These are phyloP conservation scores for Gambusia affinis DNA, from an alignment of 2,113 vertebrate genomes.

Conservation along the genomic window DNA sequence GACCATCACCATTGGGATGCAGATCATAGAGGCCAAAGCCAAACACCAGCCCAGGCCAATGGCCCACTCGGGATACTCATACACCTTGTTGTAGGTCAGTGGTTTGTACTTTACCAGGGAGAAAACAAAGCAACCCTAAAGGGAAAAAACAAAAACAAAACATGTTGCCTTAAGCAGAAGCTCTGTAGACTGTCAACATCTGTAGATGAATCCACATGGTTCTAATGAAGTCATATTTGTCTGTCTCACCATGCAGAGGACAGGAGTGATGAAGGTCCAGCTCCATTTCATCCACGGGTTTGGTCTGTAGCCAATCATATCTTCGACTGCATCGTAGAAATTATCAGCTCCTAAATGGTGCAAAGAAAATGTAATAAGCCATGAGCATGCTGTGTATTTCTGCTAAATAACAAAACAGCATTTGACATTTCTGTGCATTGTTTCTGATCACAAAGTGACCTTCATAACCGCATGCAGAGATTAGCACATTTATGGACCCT, in stretches of 20 bases:
- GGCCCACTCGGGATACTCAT: conserved; percentile 94
- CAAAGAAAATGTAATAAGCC: not conserved
- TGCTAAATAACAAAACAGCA: not conserved
- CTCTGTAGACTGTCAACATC: not conserved
- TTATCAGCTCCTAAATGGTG: conserved; percentile 89
- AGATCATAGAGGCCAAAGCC: conserved; percentile 95
- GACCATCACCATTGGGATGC: conserved; percentile 93
- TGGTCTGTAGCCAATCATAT: conserved; percentile 99
- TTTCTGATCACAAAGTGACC: conserved; percentile 21
- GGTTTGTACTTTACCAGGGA: conserved; percentile 96
- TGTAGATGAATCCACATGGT: not conserved
- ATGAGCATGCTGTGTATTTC: not conserved
- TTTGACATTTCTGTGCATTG: not conserved
- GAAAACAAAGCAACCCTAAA: conserved; percentile 95
- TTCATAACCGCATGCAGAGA: not conserved
- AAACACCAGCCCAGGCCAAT: conserved; percentile 94
- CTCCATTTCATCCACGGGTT: conserved; percentile 99
- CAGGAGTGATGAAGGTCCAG: conserved; percentile 94
- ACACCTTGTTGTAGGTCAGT: conserved; percentile 96
- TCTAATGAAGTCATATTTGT: conserved; percentile 4
- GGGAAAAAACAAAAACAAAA: conserved; percentile 27
- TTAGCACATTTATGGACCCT: conserved; percentile 24
- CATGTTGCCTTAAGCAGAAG: conserved; percentile 21
- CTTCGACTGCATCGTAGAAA: conserved; percentile 96
- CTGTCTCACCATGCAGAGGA: conserved; percentile 91